A percentile compares a stretch with the other conserved stretches of the same genome.
Evolutionary conservation across 2,888 invertebrate genomes (phyloP).

Genomic region (Cactoblastis cactorum): DNA sequence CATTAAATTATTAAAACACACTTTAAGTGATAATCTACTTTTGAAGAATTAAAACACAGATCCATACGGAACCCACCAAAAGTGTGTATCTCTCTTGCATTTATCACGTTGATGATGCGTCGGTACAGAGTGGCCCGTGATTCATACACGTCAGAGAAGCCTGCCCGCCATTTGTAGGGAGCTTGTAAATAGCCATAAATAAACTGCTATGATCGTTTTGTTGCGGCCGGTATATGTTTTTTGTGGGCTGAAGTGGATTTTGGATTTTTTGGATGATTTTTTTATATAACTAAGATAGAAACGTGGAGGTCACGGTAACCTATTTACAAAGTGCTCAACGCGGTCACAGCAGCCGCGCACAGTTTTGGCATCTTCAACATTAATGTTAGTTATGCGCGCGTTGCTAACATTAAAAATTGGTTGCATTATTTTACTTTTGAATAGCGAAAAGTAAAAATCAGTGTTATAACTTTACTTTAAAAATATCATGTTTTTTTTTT

Average conservation of each 20-base stretch:
- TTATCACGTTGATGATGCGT: constrained; percentile 64
- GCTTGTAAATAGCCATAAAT: constrained; percentile 43
- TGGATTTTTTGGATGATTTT: neutral
- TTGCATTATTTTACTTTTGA: too few relatives aligned
- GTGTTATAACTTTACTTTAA: too few relatives aligned
- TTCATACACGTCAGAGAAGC: constrained; percentile 59
- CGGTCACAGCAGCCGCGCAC: too few relatives aligned
- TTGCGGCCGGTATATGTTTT: neutral
- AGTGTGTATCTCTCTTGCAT: constrained; percentile 31
- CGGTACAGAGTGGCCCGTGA: constrained; percentile 53
- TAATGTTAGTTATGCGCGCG: too few relatives aligned
- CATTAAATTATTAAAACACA: too few relatives aligned
- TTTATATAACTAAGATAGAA: neutral
- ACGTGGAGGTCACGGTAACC: too few relatives aligned
- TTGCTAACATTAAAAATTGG: too few relatives aligned
- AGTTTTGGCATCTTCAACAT: too few relatives aligned
- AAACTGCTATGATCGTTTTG: constrained; percentile 23
- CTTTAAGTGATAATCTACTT: neutral
- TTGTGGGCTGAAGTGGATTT: neutral
- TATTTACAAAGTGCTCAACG: too few relatives aligned
- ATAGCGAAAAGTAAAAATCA: too few relatives aligned
- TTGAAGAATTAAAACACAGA: neutral
- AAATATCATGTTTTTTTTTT: too few relatives aligned
- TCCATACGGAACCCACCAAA: neutral
- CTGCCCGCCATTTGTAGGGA: constrained; percentile 49